Conservation (phyloP, 1,140 invertebrate genomes). For the Diabrotica undecimpunctata region DNA sequence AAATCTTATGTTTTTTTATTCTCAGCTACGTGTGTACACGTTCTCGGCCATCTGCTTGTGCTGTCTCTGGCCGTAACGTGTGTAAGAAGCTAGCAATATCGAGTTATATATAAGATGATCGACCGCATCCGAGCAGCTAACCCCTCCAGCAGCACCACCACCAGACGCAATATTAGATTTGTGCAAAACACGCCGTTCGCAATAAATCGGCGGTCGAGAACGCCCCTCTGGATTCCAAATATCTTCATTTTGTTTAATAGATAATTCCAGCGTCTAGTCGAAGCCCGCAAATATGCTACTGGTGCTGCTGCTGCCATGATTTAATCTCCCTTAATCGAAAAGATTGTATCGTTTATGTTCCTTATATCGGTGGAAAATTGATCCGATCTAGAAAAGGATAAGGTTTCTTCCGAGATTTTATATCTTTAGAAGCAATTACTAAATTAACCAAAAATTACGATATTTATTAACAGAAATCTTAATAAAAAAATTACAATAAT, state of each 20-base stretch:
- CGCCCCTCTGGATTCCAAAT: not conserved
- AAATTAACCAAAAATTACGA: too few species aligned
- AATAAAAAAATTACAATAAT: too few species aligned
- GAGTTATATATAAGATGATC: not conserved
- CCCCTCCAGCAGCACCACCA: not conserved
- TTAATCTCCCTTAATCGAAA: not conserved
- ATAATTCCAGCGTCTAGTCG: conserved; percentile 1
- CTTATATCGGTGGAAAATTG: too few species aligned
- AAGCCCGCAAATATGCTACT: too few species aligned
- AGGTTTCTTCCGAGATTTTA: too few species aligned
- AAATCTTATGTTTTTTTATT: too few species aligned
- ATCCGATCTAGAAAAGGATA: too few species aligned
- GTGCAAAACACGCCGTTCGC: not conserved
- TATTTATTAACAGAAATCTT: too few species aligned
- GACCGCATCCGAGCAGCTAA: not conserved
- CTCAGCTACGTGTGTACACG: too few species aligned
- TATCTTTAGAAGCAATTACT: too few species aligned
- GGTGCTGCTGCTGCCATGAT: not conserved
- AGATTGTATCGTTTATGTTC: not conserved
- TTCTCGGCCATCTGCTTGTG: too few species aligned
- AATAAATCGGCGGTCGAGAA: not conserved
- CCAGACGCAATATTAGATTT: conserved; percentile 2
- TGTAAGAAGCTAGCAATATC: not conserved
- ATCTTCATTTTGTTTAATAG: conserved; percentile 3
- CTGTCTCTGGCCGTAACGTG: not conserved